Percentiles rank a stretch among this genome's conserved stretches.
Conservation (phyloP, 1,140 invertebrate species). For the Anoplophora glabripennis region DNA sequence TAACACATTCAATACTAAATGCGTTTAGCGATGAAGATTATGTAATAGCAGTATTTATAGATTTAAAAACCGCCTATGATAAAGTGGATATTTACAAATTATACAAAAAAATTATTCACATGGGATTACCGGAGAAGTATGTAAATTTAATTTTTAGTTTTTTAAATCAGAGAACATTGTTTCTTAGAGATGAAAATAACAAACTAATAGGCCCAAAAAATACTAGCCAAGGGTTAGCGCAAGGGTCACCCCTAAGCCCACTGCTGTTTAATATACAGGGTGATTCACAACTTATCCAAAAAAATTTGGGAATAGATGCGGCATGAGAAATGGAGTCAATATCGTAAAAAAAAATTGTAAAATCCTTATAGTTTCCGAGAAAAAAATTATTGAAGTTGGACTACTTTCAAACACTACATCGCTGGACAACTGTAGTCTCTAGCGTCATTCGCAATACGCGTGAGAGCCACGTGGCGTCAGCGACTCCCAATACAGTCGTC, state of each 20-base stretch:
- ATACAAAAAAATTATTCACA: not conserved
- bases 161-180: not conserved
- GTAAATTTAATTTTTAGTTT: not conserved
- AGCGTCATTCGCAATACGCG: too few relatives aligned
- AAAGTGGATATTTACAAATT: conserved; percentile 11
- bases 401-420: too few relatives aligned
- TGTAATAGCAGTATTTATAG: conserved; percentile 15
- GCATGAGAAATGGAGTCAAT: too few relatives aligned
- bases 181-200: not conserved
- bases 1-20: conserved; percentile 4
- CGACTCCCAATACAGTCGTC: too few relatives aligned
- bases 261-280: not conserved
- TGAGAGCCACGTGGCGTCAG: too few relatives aligned
- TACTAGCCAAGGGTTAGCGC: conserved; percentile 1
- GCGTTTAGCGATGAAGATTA: not conserved
- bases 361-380: too few relatives aligned
- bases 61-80: conserved; percentile 21
- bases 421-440: too few relatives aligned
- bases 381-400: too few relatives aligned
- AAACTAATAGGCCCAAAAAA: not conserved
- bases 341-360: too few relatives aligned
- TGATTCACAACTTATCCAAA: too few relatives aligned
- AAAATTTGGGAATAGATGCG: too few relatives aligned
- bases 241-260: conserved; percentile 14
- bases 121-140: conserved; percentile 1